Evolutionary conservation across 1,140 invertebrate genomes (phyloP).

Genomic region (Schlechtendalia chinensis): DNA sequence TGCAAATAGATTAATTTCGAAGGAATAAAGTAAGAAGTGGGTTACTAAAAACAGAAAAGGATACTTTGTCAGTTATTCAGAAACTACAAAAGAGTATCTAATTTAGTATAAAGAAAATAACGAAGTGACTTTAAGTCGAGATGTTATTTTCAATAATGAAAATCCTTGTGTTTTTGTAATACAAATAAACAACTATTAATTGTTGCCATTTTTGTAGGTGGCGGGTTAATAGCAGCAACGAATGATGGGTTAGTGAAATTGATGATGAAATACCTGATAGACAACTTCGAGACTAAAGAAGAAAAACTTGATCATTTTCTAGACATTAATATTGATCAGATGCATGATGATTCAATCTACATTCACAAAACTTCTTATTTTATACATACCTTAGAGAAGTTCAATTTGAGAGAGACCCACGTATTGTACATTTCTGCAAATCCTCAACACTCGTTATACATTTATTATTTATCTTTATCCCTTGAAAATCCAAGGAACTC

Average conservation of each 20-base stretch:
- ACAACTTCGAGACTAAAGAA: too few relatives aligned
- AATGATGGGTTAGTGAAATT: too few relatives aligned
- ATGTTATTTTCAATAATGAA: conserved; percentile 50
- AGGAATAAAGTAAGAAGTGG: conserved; percentile 51
- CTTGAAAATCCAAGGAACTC: too few relatives aligned
- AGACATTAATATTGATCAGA: background rate
- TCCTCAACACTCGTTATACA: background rate
- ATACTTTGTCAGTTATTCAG: too few relatives aligned
- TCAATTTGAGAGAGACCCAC: background rate
- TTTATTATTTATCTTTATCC: too few relatives aligned
- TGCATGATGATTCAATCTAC: background rate
- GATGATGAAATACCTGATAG: too few relatives aligned
- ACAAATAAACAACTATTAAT: background rate
- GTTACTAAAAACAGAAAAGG: too few relatives aligned
- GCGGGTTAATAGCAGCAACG: background rate
- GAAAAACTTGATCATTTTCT: background rate
- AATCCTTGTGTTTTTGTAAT: background rate
- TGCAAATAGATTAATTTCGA: conserved; percentile 54
- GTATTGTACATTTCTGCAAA: background rate
- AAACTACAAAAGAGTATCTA: too few relatives aligned
- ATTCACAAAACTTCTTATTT: background rate
- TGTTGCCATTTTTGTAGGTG: background rate
- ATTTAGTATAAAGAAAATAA: too few relatives aligned
- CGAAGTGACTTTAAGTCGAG: conserved; percentile 50
- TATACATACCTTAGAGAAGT: background rate